Base-by-base conservation (phyloP, 2,797 vertebrate genomes). In the Notoglanidium macrostoma region DNA sequence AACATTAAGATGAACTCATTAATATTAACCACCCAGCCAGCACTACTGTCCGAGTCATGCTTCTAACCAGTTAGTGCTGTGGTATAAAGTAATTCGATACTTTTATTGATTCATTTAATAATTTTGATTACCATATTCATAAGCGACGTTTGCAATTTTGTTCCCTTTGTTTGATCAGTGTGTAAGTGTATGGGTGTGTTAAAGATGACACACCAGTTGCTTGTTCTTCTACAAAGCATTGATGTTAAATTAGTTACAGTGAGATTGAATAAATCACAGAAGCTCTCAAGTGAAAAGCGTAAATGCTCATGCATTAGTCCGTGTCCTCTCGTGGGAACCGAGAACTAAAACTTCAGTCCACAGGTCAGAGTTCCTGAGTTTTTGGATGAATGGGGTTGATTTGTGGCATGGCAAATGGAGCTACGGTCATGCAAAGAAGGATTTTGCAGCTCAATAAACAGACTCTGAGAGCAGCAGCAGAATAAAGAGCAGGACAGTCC, bases 291-390 rank as follows among this genome's bases (percentile, higher is more conserved):
- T 88, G 83, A 88, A 87, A 87, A 85, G 65, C 14, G 8, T 61
- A 90, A 89, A 87, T 70, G 65, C 72, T 89, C 79, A 61, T 87
- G 26, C 85, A 84, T 78, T 70, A 68, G 87, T 87, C 87, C 74
- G 54, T 65, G 44, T 57, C 77, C 77, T 55, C 65, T 17, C 40
- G 40, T 86, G 85, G 77, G 77, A 44, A 68, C 26, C 26, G 35
- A 59, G 77, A 44, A 19, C 51, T 80, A 32, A 80, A 79, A 26
- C 29, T 57, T 72, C 15, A 14, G 63, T 57, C 65, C 26, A 23
- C 65, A 72, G 65, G 65, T 70, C 77, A 73, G 55, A 83, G 83
- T 85, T 81, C 85, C 49, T 6, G 54, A 78, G 55, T 86, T 80
- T 79, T 70, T 46, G 77, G 77, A 57, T 85, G 54, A 85, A 46